Evolutionary conservation across 2,888 invertebrate species (phyloP).

Genomic region (Oscheius sp.): DNA sequence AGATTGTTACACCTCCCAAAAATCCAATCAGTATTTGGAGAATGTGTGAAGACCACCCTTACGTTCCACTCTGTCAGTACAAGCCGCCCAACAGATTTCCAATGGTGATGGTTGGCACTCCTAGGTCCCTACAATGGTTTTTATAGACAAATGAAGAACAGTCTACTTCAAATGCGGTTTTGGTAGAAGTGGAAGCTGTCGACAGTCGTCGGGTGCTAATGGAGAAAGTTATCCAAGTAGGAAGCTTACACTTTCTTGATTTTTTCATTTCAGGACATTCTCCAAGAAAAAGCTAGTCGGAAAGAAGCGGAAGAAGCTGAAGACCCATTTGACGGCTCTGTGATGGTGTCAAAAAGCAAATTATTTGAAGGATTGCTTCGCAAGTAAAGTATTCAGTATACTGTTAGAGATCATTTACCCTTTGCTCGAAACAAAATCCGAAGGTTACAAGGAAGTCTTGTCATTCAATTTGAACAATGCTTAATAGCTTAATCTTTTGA

Average conservation of each 20-base stretch:
- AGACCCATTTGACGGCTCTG: constrained; percentile 16
- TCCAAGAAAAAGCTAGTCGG: constrained; percentile 4
- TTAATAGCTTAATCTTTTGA: no score
- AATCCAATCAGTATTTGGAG: constrained; percentile 22
- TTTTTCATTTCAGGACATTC: constrained; percentile 7
- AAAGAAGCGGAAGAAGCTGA: background rate
- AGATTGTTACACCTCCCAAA: constrained; percentile 6
- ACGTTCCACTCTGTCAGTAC: constrained; percentile 11
- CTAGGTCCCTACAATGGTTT: background rate
- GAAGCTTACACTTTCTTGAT: background rate
- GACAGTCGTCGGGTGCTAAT: background rate
- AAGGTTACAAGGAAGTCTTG: no score
- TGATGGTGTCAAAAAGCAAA: constrained; percentile 7
- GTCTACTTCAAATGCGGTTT: background rate
- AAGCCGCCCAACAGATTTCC: constrained; percentile 3
- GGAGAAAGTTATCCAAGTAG: constrained; percentile 3
- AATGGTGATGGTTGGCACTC: background rate
- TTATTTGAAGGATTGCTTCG: constrained; percentile 5
- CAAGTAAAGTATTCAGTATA: no score
- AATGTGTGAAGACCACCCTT: constrained; percentile 20
- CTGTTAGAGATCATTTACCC: no score
- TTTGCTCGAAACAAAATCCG: no score
- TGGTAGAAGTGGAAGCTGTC: background rate
- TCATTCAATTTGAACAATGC: no score
- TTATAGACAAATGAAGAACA: background rate